Percentiles rank a stretch among this genome's conserved stretches.
These are phyloP conservation scores for Sphecodes monilicornis DNA, from an alignment of 2,888 invertebrate genomes.

Conservation along the genomic window DNA sequence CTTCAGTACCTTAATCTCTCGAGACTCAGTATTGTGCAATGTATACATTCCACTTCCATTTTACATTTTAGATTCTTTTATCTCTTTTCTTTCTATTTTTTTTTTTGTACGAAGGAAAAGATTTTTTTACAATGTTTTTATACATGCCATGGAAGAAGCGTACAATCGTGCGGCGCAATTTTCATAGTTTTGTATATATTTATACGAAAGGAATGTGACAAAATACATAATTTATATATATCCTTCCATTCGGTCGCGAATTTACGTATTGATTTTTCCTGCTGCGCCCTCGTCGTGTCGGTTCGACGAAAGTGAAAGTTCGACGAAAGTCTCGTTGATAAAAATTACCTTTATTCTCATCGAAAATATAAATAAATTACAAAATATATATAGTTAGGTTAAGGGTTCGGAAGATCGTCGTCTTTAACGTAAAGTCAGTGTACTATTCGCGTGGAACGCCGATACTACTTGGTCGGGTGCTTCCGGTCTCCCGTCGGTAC, in stretches of 20 bases:
- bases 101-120: conserved; percentile 56
- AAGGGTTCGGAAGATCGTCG: conserved; percentile 78
- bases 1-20: conserved; percentile 74
- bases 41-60: conserved; percentile 80
- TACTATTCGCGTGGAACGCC: conserved; percentile 39
- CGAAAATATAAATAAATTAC: conserved; percentile 84
- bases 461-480: conserved; percentile 28
- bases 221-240: conserved; percentile 84
- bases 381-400: conserved; percentile 81
- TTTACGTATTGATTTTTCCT: not conserved
- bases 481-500: conserved; percentile 6
- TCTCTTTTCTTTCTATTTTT: conserved; percentile 44
- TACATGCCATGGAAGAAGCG: conserved; percentile 79
- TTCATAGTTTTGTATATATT: conserved; percentile 84
- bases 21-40: conserved; percentile 82
- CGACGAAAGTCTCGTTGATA: conserved; percentile 69
- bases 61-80: conserved; percentile 62
- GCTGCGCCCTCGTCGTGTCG: no score
- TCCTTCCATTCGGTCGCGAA: conserved; percentile 62
- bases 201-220: conserved; percentile 80
- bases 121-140: conserved; percentile 70
- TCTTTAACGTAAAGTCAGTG: conserved; percentile 71
- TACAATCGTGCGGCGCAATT: conserved; percentile 77
- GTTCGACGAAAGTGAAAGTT: not conserved
- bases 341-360: conserved; percentile 80